A percentile compares a stretch with the other conserved stretches of the same genome.
phyloP scores from a whole-genome alignment of 2,113 vertebrate species.

The Phylloscopus trochilus region DNA sequence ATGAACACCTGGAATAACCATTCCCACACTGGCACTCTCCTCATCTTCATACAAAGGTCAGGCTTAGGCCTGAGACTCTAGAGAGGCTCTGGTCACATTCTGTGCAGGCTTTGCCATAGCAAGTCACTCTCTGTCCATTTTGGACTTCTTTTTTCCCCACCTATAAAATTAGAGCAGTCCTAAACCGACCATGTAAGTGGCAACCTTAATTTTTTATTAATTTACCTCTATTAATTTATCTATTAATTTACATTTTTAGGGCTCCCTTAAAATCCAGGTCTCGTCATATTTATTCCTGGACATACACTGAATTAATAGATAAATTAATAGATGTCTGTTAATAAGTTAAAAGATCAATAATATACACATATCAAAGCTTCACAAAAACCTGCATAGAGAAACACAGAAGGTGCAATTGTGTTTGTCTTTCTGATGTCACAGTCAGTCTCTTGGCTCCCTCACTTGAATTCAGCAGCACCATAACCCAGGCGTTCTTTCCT shows the following conservation, averaged over 20 bases:
- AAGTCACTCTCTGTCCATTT: background rate
- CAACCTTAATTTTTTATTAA: background rate
- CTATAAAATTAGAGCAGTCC: background rate
- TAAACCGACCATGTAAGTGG: background rate
- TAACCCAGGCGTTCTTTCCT: background rate
- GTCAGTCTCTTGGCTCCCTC: background rate
- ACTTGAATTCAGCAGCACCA: background rate
- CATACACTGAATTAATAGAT: background rate
- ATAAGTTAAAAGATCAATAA: background rate
- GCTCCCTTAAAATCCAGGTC: background rate
- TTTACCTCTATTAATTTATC: background rate
- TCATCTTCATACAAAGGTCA: background rate
- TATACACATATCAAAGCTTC: background rate
- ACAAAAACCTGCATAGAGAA: background rate
- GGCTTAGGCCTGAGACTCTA: background rate
- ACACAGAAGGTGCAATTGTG: background rate
- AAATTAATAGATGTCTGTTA: background rate
- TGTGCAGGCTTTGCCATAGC: background rate
- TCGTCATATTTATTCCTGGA: background rate
- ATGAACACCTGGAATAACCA: background rate
- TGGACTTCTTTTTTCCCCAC: background rate
- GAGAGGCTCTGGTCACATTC: background rate
- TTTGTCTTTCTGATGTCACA: background rate
- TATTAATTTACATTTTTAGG: background rate
- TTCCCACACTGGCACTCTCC: background rate